phyloP scores from a whole-genome alignment of 2,797 vertebrate genomes.

The Chaenodraco wilsoni region DNA sequence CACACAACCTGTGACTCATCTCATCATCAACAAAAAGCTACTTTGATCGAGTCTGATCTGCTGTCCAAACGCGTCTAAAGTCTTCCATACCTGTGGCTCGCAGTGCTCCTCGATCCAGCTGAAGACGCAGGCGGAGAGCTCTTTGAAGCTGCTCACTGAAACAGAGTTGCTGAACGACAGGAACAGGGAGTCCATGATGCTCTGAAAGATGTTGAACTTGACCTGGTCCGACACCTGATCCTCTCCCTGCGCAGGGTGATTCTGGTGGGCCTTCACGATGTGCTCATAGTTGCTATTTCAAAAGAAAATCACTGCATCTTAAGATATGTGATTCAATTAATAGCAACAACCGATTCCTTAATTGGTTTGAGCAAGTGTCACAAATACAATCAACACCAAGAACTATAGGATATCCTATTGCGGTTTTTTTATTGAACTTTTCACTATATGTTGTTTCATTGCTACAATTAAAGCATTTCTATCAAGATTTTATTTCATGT shows the following conservation, averaged over 20 bases:
- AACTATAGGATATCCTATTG: background rate
- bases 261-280: slow-evolving; percentile 97
- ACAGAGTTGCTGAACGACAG: slow-evolving; percentile 95
- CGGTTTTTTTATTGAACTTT: background rate
- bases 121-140: slow-evolving; percentile 96
- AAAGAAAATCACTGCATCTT: background rate
- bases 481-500: background rate
- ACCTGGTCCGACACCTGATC: slow-evolving; percentile 95
- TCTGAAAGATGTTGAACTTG: slow-evolving; percentile 97
- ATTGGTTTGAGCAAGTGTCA: background rate
- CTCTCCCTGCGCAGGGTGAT: slow-evolving; percentile 92
- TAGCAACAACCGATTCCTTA: background rate
- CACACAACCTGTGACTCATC: background rate
- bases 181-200: slow-evolving; percentile 98
- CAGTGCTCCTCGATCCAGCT: slow-evolving; percentile 99
- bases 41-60: background rate
- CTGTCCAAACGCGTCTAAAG: background rate
- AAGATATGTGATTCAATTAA: background rate
- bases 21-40: background rate
- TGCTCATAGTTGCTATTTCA: slow-evolving; percentile 94
- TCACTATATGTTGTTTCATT: background rate
- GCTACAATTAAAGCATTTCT: slow-evolving; percentile 15
- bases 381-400: background rate
- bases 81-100: slow-evolving; percentile 91
- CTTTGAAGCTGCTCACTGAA: slow-evolving; percentile 93